These are phyloP conservation scores for Phortica okadai DNA, from an alignment of 2,888 invertebrate species.

Conservation along the genomic window DNA sequence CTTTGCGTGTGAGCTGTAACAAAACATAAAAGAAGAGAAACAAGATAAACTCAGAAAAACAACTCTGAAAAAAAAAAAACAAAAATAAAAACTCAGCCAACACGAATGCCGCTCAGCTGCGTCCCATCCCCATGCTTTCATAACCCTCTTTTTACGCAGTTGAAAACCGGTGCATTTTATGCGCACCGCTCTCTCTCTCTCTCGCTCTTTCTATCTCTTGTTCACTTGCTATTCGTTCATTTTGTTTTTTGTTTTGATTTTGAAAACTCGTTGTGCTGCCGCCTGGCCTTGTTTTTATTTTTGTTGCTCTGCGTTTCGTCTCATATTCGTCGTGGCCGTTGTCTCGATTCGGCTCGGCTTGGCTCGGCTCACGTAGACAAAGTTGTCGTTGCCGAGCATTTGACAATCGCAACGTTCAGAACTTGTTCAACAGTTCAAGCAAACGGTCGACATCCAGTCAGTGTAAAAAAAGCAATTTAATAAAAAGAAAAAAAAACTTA, in stretches of 20 bases:
- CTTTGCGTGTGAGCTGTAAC: conserved; percentile 29
- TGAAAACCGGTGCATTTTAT: conserved; percentile 51
- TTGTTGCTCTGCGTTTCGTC: conserved; percentile 50
- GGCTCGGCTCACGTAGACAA: conserved; percentile 64
- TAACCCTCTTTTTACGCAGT: conserved; percentile 60
- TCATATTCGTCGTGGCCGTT: conserved; percentile 18
- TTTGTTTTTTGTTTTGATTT: conserved; percentile 40
- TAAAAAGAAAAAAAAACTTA: conserved; percentile 22
- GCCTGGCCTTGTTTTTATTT: conserved; percentile 28
- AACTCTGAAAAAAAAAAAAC: conserved; percentile 13
- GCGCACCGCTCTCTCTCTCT: background rate
- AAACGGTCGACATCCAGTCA: conserved; percentile 56
- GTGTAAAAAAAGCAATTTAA: background rate
- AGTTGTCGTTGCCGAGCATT: conserved; percentile 46
- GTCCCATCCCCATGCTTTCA: conserved; percentile 45
- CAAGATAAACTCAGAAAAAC: conserved; percentile 36
- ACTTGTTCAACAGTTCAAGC: conserved; percentile 56
- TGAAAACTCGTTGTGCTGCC: conserved; percentile 47
- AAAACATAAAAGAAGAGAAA: conserved; percentile 1
- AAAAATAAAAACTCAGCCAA: too few relatives aligned
- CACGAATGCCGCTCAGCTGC: too few relatives aligned
- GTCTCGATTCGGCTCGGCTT: conserved; percentile 17
- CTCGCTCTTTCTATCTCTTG: background rate
- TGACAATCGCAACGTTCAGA: conserved; percentile 50
- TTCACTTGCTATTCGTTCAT: background rate